Evolutionary conservation across 2,888 invertebrate genomes (phyloP).

Genomic region (Metellina segmentata): DNA sequence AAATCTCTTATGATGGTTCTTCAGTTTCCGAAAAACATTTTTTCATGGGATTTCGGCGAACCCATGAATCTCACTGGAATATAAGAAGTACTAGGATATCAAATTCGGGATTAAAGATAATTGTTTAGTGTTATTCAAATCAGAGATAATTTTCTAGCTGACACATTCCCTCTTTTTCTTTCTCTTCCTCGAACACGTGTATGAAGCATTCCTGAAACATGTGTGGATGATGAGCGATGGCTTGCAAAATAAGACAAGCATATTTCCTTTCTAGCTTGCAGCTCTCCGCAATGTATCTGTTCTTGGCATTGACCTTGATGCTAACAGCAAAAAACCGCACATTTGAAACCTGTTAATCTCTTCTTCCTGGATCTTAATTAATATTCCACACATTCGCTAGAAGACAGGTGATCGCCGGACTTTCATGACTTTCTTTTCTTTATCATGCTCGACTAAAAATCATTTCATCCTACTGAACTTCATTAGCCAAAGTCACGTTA

Average conservation of each 20-base stretch:
- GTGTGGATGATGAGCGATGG: background rate
- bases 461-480: background rate
- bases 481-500: too few species aligned
- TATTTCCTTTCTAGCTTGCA: background rate
- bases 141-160: background rate
- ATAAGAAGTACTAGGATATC: too few species aligned
- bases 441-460: background rate
- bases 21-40: too few species aligned
- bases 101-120: too few species aligned
- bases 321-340: background rate
- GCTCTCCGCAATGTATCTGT: background rate
- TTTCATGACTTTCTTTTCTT: background rate
- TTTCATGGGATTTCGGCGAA: too few species aligned
- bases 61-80: too few species aligned
- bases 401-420: constrained; percentile 20
- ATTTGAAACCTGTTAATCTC: constrained; percentile 16
- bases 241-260: background rate
- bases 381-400: constrained; percentile 17
- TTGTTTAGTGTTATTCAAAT: background rate
- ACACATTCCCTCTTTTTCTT: background rate
- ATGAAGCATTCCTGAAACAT: background rate
- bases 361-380: constrained; percentile 8
- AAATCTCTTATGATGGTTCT: too few species aligned
- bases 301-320: constrained; percentile 26
- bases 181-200: background rate